phyloP scores from a whole-genome alignment of 1,140 invertebrate genomes.

The Protaetia brevitarsis region DNA sequence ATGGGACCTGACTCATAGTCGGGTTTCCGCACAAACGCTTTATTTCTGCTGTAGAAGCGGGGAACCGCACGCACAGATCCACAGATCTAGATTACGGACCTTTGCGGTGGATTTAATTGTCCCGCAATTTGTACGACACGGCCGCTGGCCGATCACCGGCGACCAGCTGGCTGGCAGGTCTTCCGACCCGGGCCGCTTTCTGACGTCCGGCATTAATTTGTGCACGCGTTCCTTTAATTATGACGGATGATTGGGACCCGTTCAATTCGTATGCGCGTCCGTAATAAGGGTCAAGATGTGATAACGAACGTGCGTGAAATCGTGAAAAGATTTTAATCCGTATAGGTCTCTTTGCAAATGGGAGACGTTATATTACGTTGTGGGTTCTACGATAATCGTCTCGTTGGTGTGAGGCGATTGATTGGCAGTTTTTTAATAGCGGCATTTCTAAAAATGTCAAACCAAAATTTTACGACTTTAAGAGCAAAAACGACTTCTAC shows the following conservation, averaged over 20 bases:
- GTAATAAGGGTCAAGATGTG: background rate
- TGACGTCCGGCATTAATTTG: background rate
- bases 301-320: background rate
- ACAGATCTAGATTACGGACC: background rate
- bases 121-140: constrained; percentile 3
- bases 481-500: too few species aligned
- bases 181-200: background rate
- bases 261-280: background rate
- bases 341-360: too few species aligned
- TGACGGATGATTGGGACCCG: background rate
- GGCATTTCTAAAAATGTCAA: too few species aligned
- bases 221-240: constrained; percentile 5
- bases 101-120: constrained; percentile 6
- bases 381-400: too few species aligned
- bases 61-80: constrained; percentile 7
- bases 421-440: too few species aligned
- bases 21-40: too few species aligned
- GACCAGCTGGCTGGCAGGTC: background rate
- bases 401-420: too few species aligned
- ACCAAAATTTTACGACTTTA: too few species aligned
- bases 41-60: too few species aligned
- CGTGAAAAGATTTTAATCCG: too few species aligned
- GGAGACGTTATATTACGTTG: too few species aligned
- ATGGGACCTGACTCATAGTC: too few species aligned
- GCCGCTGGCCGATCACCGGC: background rate